Base-by-base conservation (phyloP, 2,888 invertebrate genomes). In the Micropterix aruncella region DNA sequence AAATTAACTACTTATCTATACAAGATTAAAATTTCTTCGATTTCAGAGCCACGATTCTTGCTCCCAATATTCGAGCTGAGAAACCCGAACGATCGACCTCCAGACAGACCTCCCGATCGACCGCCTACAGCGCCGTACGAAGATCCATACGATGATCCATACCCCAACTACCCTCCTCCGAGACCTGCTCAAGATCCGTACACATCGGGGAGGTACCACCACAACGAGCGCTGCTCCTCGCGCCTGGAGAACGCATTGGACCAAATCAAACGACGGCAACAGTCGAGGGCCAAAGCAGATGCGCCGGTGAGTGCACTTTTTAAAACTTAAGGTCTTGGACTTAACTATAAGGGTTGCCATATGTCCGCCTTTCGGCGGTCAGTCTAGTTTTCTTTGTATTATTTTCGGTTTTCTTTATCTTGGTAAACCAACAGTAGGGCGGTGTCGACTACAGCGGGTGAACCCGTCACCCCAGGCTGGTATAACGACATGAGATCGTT, bases 241-340 rank as follows among this genome's bases (percentile, higher is more conserved):
- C 73, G 80, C 15, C 60, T 83, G 45, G 82, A 83, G 57, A 72
- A 70, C 7, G 82, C 83, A 1, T 57, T 83, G 41, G 81, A 82
- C 50, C 77, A 79, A 53, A 67, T 82, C 56, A 71, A 76, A 52
- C 60, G 74, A 36, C 60, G 75, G 41, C 76, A 77, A 54, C 59
- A 74, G 45, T 69, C 67, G 40, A 75, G 75, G 55, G 67, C 66
- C 5, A 70, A 70, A 50, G 66, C 27, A 12, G 27, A 27, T 27
- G 5, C 27, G 12, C 5, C 5, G 27, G 27, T 27, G n/a, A n/a
- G n/a, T n/a, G n/a, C n/a, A n/a, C n/a, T n/a, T n/a, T n/a, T n/a
- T n/a, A n/a, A n/a, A n/a, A n/a, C n/a, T n/a, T n/a, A n/a, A n/a
- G n/a, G n/a, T n/a, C n/a, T n/a, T n/a, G n/a, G n/a, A n/a, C n/a